Percentiles rank a stretch among this genome's conserved stretches.
Conservation (phyloP, 1,140 invertebrate genomes). For the Proales similis region DNA sequence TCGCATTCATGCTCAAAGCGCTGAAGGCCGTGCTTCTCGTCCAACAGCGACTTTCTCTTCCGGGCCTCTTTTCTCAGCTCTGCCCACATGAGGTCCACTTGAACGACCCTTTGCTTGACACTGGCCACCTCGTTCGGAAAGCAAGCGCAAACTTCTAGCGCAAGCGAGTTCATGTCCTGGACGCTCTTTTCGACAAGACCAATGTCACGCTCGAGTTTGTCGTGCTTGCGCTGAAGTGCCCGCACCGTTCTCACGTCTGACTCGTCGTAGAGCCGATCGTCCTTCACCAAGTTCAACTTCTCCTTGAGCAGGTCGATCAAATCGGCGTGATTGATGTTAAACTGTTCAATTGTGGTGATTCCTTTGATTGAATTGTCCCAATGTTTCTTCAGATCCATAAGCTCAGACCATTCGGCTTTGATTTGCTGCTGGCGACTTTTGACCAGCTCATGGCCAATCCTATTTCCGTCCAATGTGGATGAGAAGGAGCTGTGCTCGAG, state of each 20-base stretch:
- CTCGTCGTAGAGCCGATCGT: background rate
- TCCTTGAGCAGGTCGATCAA: constrained; percentile 23
- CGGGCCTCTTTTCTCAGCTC: constrained; percentile 8
- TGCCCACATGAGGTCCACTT: background rate
- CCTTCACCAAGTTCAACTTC: constrained; percentile 9
- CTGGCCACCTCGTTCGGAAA: constrained; percentile 21
- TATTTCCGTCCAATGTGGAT: constrained; percentile 6
- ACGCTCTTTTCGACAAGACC: constrained; percentile 29
- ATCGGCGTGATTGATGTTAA: constrained; percentile 17
- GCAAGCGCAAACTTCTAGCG: constrained; percentile 12
- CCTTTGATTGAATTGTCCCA: constrained; percentile 35
- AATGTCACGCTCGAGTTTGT: constrained; percentile 21
- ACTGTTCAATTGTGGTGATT: constrained; percentile 25
- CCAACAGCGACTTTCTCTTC: constrained; percentile 15
- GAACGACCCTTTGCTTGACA: background rate
- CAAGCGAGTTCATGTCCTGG: background rate
- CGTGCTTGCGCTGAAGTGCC: constrained; percentile 23
- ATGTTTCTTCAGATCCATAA: constrained; percentile 26
- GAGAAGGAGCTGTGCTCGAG: constrained; percentile 42
- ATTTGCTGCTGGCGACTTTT: background rate
- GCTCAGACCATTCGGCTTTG: background rate
- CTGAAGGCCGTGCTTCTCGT: constrained; percentile 25
- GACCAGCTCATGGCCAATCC: constrained; percentile 19
- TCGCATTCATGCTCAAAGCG: constrained; percentile 14
- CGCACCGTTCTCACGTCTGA: constrained; percentile 23